These are phyloP conservation scores for Phytoseiulus persimilis DNA, from an alignment of 2,888 invertebrate species.

Conservation along the genomic window DNA sequence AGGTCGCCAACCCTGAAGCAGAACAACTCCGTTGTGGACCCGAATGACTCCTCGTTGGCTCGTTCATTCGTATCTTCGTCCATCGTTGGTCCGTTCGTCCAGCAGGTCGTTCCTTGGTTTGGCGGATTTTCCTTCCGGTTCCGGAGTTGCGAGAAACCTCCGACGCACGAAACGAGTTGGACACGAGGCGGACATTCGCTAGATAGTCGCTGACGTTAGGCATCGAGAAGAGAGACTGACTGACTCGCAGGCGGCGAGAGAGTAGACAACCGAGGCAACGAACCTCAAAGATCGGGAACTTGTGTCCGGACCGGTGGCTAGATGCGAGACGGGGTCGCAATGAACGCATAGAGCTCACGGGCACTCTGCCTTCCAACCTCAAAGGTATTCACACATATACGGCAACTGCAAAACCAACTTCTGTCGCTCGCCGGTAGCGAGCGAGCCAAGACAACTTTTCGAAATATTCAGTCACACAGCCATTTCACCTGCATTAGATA, in stretches of 20 bases:
- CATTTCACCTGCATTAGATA: too few relatives aligned
- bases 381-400: not conserved
- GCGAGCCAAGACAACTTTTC: not conserved
- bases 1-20: not conserved
- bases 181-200: not conserved
- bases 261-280: not conserved
- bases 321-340: not conserved
- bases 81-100: not conserved
- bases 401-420: not conserved
- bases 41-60: not conserved
- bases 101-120: not conserved
- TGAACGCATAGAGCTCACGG: slow-evolving; percentile 5
- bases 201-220: not conserved
- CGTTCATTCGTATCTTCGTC: not conserved
- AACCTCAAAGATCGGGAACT: slow-evolving; percentile 5
- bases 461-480: too few relatives aligned
- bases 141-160: not conserved
- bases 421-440: not conserved
- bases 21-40: too few relatives aligned
- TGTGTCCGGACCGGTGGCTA: not conserved
- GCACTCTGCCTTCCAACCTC: not conserved
- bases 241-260: not conserved
- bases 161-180: not conserved
- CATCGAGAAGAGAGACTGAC: not conserved
- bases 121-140: not conserved